Evolutionary conservation across 2,888 invertebrate species (phyloP).

Genomic region (Congeria kusceri): DNA sequence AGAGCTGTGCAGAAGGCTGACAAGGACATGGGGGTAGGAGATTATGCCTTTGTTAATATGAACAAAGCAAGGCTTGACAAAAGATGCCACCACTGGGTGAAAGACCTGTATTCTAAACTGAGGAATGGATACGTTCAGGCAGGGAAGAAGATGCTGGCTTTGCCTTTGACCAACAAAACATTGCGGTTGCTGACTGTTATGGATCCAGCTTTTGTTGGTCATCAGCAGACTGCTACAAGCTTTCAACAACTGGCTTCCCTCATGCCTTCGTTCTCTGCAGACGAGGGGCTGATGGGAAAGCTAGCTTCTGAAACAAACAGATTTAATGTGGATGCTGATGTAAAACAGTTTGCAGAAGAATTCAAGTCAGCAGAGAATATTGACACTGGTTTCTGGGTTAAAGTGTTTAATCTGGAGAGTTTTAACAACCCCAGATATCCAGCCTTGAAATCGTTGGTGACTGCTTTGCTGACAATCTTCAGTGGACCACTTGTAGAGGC

Average conservation of each 20-base stretch:
- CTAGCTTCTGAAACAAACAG: no score
- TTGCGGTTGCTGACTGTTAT: conserved; percentile 28
- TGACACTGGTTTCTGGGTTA: no score
- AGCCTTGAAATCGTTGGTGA: no score
- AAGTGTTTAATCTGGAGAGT: no score
- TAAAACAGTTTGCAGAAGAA: no score
- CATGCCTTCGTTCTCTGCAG: no score
- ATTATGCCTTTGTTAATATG: not conserved
- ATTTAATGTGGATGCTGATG: no score
- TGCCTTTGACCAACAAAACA: conserved; percentile 24
- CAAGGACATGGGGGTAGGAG: conserved; percentile 6
- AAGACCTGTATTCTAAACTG: conserved; percentile 14
- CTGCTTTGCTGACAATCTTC: not conserved
- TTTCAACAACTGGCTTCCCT: no score
- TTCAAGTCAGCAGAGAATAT: no score
- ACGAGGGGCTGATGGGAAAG: no score
- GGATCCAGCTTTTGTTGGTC: conserved; percentile 27
- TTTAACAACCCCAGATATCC: no score
- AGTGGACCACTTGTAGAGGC: not conserved
- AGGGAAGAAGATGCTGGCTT: conserved; percentile 27
- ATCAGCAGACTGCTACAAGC: no score
- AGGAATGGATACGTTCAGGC: conserved; percentile 28
- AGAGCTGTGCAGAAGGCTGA: conserved; percentile 12
- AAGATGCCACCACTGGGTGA: conserved; percentile 27
- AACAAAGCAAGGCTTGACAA: not conserved